phyloP scores from a whole-genome alignment of 1,140 invertebrate genomes.

The Physella acuta region DNA sequence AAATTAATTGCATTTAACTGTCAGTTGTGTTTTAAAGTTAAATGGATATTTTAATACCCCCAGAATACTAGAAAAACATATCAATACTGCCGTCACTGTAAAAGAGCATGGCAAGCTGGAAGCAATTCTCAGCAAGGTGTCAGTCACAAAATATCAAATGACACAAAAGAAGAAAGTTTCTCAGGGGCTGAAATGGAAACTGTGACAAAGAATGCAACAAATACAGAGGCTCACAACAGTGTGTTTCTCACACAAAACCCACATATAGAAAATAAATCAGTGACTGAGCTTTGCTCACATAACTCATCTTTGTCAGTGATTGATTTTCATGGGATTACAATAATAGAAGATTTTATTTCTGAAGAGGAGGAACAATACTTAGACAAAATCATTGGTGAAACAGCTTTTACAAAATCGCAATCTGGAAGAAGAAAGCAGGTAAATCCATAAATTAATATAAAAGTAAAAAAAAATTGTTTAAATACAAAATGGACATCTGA shows the following conservation, averaged over 20 bases:
- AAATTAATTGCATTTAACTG: background rate
- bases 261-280: background rate
- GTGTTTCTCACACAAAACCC: too few species aligned
- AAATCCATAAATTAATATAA: background rate
- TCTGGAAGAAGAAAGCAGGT: conserved; percentile 93
- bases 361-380: conserved; percentile 72
- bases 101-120: conserved; percentile 9
- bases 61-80: background rate
- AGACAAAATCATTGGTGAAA: conserved; percentile 73
- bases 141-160: background rate
- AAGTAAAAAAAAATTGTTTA: background rate
- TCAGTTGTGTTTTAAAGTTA: background rate
- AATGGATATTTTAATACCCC: conserved; percentile 1
- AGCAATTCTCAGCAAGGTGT: background rate
- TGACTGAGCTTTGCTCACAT: conserved; percentile 13
- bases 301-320: conserved; percentile 23
- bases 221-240: background rate
- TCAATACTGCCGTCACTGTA: conserved; percentile 24
- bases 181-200: background rate
- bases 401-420: conserved; percentile 89
- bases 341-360: conserved; percentile 73
- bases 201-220: background rate
- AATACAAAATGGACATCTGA: background rate
- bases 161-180: background rate
- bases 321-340: conserved; percentile 56